Conservation (phyloP, 2,797 vertebrate species). For the Aplochiton taeniatus region DNA sequence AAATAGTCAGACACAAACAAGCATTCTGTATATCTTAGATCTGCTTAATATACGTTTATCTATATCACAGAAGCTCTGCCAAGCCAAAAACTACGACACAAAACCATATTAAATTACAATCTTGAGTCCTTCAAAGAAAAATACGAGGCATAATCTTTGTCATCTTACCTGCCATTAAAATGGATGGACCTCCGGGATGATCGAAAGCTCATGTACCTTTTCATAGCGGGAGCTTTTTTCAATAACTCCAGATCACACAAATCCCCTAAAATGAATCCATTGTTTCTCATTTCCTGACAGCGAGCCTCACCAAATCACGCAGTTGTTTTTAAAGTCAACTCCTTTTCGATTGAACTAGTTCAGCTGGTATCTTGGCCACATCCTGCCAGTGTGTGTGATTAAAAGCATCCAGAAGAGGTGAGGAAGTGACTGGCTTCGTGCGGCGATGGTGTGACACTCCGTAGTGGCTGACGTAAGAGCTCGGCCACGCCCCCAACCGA, state of each 20-base stretch:
- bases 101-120: too few species aligned
- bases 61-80: too few species aligned
- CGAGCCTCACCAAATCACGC: too few species aligned
- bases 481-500: constrained; percentile 44
- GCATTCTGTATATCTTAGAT: too few species aligned
- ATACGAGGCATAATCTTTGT: neutral
- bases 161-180: constrained; percentile 63
- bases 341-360: neutral
- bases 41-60: too few species aligned
- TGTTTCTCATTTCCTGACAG: too few species aligned
- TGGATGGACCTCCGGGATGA: constrained; percentile 62
- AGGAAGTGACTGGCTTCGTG: constrained; percentile 62
- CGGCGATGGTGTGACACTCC: constrained; percentile 71
- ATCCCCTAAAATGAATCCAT: neutral
- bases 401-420: constrained; percentile 28
- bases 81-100: too few species aligned
- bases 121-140: too few species aligned
- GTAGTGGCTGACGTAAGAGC: constrained; percentile 67
- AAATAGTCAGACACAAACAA: too few species aligned
- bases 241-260: neutral
- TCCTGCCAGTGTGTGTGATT: constrained; percentile 26
- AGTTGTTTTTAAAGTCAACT: too few species aligned
- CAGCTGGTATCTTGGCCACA: constrained; percentile 21
- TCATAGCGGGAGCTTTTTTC: constrained; percentile 67
- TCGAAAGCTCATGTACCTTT: constrained; percentile 74